Conservation (phyloP, 2,888 invertebrate genomes). For the Drosophila cracens region DNA sequence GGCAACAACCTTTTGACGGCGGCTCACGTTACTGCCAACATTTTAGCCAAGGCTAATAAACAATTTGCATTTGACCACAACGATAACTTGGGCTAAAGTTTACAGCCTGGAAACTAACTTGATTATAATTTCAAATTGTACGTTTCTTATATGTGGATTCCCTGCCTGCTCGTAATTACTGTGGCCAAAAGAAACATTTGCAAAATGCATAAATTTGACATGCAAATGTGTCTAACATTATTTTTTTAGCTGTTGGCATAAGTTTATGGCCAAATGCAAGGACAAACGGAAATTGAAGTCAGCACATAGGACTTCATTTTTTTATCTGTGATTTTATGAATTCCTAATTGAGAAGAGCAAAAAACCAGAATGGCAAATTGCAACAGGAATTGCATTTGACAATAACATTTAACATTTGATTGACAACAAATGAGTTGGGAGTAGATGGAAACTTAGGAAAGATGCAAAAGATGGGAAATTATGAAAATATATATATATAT, state of each 20-base stretch:
- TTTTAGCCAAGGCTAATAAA: constrained; percentile 54
- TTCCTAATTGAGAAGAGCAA: constrained; percentile 47
- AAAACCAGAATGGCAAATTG: constrained; percentile 44
- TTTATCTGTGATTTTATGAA: constrained; percentile 10
- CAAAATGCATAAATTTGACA: constrained; percentile 65
- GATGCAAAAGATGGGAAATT: not conserved
- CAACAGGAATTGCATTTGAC: constrained; percentile 39
- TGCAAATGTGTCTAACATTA: constrained; percentile 54
- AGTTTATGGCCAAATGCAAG: constrained; percentile 38
- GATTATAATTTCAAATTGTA: constrained; percentile 75
- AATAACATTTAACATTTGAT: constrained; percentile 47
- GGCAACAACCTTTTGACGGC: constrained; percentile 5
- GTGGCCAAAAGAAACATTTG: constrained; percentile 21
- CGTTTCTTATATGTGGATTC: constrained; percentile 50
- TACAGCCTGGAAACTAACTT: constrained; percentile 42
- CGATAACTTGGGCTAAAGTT: constrained; percentile 22
- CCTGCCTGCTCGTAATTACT: constrained; percentile 60
- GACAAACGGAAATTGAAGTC: constrained; percentile 3
- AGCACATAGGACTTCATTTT: constrained; percentile 1
- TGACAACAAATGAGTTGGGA: not conserved
- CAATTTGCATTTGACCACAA: constrained; percentile 53
- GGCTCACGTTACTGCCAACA: not conserved
- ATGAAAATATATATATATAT: too few species aligned
- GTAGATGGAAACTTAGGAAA: not conserved
- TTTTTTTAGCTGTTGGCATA: constrained; percentile 19